phyloP scores from a whole-genome alignment of 2,888 invertebrate genomes.

The Steinernema scapterisci region DNA sequence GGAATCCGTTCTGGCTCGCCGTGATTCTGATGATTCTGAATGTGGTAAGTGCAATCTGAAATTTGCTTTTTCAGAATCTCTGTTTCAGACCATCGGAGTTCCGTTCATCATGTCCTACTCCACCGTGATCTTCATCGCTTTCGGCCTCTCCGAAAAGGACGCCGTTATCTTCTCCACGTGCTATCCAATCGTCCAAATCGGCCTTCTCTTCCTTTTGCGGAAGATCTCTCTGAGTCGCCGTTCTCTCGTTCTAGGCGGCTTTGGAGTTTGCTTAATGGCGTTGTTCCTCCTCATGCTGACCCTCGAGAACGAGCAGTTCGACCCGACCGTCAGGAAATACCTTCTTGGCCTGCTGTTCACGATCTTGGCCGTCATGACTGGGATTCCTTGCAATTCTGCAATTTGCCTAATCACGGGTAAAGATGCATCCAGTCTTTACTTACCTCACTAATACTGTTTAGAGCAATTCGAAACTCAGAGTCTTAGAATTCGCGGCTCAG shows the following conservation, averaged over 20 bases:
- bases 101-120: conserved; percentile 36
- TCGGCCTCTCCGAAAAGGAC: conserved; percentile 15
- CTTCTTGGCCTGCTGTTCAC: conserved; percentile 36
- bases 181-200: conserved; percentile 36
- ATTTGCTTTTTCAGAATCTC: background rate
- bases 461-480: conserved; percentile 33
- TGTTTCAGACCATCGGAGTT: conserved; percentile 36
- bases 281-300: conserved; percentile 33
- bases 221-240: conserved; percentile 10
- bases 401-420: conserved; percentile 38
- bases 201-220: conserved; percentile 29
- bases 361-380: conserved; percentile 35
- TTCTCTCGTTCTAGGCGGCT: conserved; percentile 29
- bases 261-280: conserved; percentile 28
- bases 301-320: conserved; percentile 23
- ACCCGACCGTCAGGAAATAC: conserved; percentile 31
- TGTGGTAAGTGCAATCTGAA: conserved; percentile 35
- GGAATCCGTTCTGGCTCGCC: conserved; percentile 37
- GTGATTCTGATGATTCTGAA: conserved; percentile 36
- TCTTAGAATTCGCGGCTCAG: conserved; percentile 28
- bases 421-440: background rate
- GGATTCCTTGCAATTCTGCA: conserved; percentile 37
- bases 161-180: conserved; percentile 31
- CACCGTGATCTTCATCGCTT: conserved; percentile 33
- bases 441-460: background rate